Conservation (phyloP, 2,888 invertebrate species). For the Sycophila texana region DNA sequence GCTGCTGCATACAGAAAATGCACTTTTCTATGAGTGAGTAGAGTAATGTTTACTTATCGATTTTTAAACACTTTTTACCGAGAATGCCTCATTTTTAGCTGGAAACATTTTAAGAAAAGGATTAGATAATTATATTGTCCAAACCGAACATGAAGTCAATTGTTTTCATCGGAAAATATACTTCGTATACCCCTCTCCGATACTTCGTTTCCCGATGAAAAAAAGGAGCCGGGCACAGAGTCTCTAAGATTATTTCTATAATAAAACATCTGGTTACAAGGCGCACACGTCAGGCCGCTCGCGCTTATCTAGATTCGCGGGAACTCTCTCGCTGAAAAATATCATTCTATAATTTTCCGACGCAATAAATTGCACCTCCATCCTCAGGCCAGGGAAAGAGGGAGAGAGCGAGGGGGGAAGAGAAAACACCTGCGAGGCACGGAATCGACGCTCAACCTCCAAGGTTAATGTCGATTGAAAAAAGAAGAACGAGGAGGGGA, state of each 20-base stretch:
- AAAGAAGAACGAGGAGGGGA: constrained; percentile 30
- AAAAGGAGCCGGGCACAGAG: constrained; percentile 6
- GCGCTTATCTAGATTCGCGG: constrained; percentile 31
- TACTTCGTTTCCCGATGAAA: neutral
- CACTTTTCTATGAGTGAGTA: no score
- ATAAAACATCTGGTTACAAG: constrained; percentile 42
- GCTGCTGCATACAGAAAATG: no score
- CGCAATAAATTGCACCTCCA: constrained; percentile 41
- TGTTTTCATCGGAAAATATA: constrained; percentile 1
- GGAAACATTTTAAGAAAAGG: no score
- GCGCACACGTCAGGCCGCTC: constrained; percentile 21
- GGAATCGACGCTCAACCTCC: constrained; percentile 26
- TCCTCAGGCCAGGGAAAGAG: neutral
- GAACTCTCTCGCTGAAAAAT: constrained; percentile 37
- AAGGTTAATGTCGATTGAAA: constrained; percentile 50
- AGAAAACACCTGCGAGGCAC: constrained; percentile 50
- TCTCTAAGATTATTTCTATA: constrained; percentile 47
- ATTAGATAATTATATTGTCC: no score
- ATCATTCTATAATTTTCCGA: constrained; percentile 55
- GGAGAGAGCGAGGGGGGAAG: no score
- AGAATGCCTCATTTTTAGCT: no score
- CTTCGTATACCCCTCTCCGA: neutral
- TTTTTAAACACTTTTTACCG: no score
- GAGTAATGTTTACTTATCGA: no score
- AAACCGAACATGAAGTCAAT: constrained; percentile 1